phyloP scores from a whole-genome alignment of 37 sponge, comb jelly and placozoan genomes.

The Lycopodina hypogea region DNA sequence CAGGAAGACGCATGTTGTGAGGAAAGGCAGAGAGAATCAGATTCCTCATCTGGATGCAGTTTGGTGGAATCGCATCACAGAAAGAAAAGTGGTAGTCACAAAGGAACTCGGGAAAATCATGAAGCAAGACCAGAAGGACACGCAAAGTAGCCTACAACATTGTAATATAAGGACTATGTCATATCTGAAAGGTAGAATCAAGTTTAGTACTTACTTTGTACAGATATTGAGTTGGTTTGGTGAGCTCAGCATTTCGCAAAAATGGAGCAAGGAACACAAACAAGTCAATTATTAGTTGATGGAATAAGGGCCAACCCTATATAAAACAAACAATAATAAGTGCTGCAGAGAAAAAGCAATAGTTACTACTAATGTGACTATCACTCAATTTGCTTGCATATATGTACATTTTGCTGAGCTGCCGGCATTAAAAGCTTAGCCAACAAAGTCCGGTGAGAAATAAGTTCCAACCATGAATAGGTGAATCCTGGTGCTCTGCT shows the following conservation, averaged over 20 bases:
- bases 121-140: conserved; percentile 94
- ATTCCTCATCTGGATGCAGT: conserved; percentile 99
- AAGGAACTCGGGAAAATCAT: conserved; percentile 99
- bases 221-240: conserved; percentile 84
- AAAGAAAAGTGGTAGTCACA: conserved; percentile 99
- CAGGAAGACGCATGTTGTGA: conserved; percentile 97
- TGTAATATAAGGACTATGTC: no score
- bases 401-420: no score
- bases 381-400: no score
- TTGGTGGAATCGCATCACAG: conserved; percentile 99
- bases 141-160: conserved; percentile 96
- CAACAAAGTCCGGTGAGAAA: no score
- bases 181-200: no score
- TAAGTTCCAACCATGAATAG: no score
- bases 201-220: conserved; percentile 88
- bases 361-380: no score
- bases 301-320: conserved; percentile 96
- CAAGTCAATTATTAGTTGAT: conserved; percentile 93
- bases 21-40: conserved; percentile 98
- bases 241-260: conserved; percentile 95
- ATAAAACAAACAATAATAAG: not conserved
- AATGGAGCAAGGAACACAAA: conserved; percentile 98
- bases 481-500: no score
- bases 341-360: no score
- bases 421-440: no score